Evolutionary conservation across 2,888 invertebrate species (phyloP).

Genomic region (Formica aserva): DNA sequence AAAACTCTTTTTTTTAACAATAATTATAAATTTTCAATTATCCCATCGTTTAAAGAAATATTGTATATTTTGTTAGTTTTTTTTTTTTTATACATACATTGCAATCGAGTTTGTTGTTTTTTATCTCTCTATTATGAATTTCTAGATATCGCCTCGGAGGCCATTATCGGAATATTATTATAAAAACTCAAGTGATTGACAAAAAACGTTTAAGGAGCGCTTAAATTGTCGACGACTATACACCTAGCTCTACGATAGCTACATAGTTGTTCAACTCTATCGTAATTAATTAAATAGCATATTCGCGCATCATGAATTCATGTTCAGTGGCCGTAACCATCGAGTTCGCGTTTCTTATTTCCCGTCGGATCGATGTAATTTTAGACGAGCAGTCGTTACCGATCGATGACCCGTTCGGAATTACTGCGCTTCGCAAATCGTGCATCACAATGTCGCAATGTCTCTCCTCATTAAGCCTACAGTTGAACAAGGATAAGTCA

Average conservation of each 20-base stretch:
- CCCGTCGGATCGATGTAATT: neutral
- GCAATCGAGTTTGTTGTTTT: neutral
- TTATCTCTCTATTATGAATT: neutral
- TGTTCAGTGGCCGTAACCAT: neutral
- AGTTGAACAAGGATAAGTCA: neutral
- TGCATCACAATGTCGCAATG: neutral
- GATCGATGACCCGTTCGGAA: neutral
- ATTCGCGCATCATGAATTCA: neutral
- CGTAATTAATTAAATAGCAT: neutral
- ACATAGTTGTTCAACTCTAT: neutral
- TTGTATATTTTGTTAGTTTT: neutral
- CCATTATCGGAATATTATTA: neutral
- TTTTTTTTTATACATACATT: neutral
- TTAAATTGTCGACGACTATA: neutral
- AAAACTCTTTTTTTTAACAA: too few relatives aligned
- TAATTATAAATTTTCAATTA: too few relatives aligned
- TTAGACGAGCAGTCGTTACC: constrained; percentile 3
- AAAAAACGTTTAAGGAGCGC: neutral
- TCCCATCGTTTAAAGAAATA: too few relatives aligned
- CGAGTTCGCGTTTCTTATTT: constrained; percentile 10
- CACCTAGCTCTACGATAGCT: neutral
- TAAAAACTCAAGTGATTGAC: neutral
- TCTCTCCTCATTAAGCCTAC: neutral
- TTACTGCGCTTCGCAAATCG: constrained; percentile 10
- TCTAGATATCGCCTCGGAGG: neutral